These are phyloP conservation scores for Tiliacea aurago DNA, from an alignment of 2,888 invertebrate species.

Conservation along the genomic window DNA sequence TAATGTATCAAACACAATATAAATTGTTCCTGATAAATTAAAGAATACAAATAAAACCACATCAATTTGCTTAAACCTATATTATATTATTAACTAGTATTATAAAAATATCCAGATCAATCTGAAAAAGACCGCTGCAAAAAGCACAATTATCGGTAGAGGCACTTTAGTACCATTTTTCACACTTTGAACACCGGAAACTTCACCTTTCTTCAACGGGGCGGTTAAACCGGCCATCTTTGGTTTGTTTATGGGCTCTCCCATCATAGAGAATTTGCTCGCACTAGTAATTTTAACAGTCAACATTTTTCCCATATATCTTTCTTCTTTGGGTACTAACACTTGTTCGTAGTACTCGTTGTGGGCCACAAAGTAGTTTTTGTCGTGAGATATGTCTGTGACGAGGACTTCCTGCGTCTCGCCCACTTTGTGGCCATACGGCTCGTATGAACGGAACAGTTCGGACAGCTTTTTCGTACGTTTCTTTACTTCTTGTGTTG, in stretches of 20 bases:
- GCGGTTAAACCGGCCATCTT: slow-evolving; percentile 88
- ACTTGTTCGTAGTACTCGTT: slow-evolving; percentile 98
- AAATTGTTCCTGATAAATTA: too few species aligned
- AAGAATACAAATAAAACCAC: slow-evolving; percentile 59
- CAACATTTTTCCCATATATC: slow-evolving; percentile 95
- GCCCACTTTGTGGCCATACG: slow-evolving; percentile 93
- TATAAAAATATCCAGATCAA: slow-evolving; percentile 85
- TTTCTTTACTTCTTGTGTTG: slow-evolving; percentile 96
- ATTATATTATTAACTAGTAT: slow-evolving; percentile 55
- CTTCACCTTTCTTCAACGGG: slow-evolving; percentile 89
- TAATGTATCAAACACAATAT: too few species aligned
- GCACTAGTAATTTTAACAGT: slow-evolving; percentile 93
- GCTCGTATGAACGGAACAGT: slow-evolving; percentile 96
- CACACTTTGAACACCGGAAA: slow-evolving; percentile 86
- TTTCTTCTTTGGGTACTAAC: slow-evolving; percentile 94
- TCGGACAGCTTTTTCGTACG: slow-evolving; percentile 97
- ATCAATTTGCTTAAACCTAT: slow-evolving; percentile 57
- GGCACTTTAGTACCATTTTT: slow-evolving; percentile 73
- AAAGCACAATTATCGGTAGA: slow-evolving; percentile 78
- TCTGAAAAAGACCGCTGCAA: slow-evolving; percentile 84
- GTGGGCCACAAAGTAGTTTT: slow-evolving; percentile 97
- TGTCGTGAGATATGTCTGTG: slow-evolving; percentile 98
- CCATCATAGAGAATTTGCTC: slow-evolving; percentile 95
- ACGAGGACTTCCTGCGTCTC: slow-evolving; percentile 95
- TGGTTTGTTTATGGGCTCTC: slow-evolving; percentile 91